Percentiles rank a stretch among this genome's conserved stretches.
These are phyloP conservation scores for Limanda limanda DNA, from an alignment of 2,113 vertebrate species.

Conservation along the genomic window DNA sequence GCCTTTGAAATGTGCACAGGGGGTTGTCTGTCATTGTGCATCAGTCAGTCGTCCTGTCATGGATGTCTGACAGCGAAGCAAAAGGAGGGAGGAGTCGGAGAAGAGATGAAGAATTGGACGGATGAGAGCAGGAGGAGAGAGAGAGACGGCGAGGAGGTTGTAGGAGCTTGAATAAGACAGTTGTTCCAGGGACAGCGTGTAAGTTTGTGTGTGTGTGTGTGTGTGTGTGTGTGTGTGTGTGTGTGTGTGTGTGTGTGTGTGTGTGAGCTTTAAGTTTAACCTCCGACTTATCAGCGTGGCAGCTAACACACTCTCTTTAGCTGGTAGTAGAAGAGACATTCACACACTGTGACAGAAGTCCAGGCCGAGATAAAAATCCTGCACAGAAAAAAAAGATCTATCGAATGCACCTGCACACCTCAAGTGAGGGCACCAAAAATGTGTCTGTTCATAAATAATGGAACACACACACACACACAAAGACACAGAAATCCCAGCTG, in stretches of 20 bases:
- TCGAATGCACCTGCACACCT: not conserved
- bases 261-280: slow-evolving; percentile 23
- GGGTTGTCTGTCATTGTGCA: slow-evolving; percentile 61
- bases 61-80: slow-evolving; percentile 41
- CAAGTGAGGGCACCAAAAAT: slow-evolving; percentile 10
- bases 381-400: not conserved
- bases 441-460: slow-evolving; percentile 45
- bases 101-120: slow-evolving; percentile 49
- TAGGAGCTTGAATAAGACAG: slow-evolving; percentile 41
- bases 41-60: slow-evolving; percentile 65
- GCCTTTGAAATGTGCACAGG: slow-evolving; percentile 61
- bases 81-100: slow-evolving; percentile 48
- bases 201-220: too few relatives aligned
- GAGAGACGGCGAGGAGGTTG: slow-evolving; percentile 35
- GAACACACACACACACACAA: slow-evolving; percentile 1
- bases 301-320: not conserved
- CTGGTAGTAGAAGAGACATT: not conserved
- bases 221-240: too few relatives aligned
- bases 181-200: slow-evolving; percentile 26
- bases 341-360: not conserved
- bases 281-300: slow-evolving; percentile 8
- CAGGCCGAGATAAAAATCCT: not conserved
- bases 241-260: not conserved
- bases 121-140: slow-evolving; percentile 32
- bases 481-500: slow-evolving; percentile 29